Base-by-base conservation (phyloP, 2,797 vertebrate genomes). In the Hippopotamyrus pictus region DNA sequence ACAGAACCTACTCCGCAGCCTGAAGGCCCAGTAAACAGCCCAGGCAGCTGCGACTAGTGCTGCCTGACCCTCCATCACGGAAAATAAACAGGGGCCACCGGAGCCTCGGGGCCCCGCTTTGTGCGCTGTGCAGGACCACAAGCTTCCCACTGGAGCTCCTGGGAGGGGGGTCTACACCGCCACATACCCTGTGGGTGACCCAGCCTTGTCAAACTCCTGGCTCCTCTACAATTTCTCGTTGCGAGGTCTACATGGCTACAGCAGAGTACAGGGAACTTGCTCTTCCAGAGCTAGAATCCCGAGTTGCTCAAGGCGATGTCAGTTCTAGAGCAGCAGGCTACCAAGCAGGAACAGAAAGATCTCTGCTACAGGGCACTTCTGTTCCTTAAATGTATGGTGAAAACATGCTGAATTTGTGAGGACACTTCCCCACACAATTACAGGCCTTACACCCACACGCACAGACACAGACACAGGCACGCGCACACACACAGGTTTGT, bases 121-220 rank as follows among this genome's bases (percentile, higher is more conserved):
- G 3, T 12, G 37, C 6, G 1, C 2, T 14, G 2, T 76, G n/a
- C 87, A 44, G 57, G 17, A 73, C 37, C 88, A 90, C 62, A 88
- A 88, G 89, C 62, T 90, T 86, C 88, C 59, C 48, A 41, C 69
- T 12, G 53, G 19, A 54, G 14, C 12, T 25, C 62, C 54, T 29
- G 79, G 44, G 79, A 57, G 14, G 37, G 37, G 0, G 46, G 12
- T 29, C 12, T 37, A 33, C 65, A 73, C 65, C 12, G 0, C 29
- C 65, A 37, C 65, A 73, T 37, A 37, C 12, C 29, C 29, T 37
- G 41, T 50, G 46, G 82, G 3, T 22, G 46, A 48, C n/a, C 44
- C 44, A 84, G 19, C 46, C 79, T 11, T 11, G 9, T 22, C 79
- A 50, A 19, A 25, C 22, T 3, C 85, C 48, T 87, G 51, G 50